These are phyloP conservation scores for Amblyteles armatorius DNA, from an alignment of 2,888 invertebrate species.

Conservation along the genomic window DNA sequence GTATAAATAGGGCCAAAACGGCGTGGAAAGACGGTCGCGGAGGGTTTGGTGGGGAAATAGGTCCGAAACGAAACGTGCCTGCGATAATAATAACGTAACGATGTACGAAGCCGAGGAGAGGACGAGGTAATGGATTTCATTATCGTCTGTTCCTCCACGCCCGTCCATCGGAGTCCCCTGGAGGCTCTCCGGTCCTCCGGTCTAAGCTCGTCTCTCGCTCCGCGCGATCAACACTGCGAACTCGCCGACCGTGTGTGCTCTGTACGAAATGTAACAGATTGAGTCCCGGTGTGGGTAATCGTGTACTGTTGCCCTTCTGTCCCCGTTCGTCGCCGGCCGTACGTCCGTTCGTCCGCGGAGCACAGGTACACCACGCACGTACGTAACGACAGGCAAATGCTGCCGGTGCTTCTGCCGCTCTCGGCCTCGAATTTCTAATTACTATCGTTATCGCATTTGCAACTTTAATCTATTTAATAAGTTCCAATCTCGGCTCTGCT, in stretches of 20 bases:
- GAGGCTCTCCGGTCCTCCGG: slow-evolving; percentile 30
- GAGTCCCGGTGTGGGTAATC: slow-evolving; percentile 39
- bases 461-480: slow-evolving; percentile 81
- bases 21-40: neutral
- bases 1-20: neutral
- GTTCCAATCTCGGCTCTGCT: slow-evolving; percentile 72
- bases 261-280: slow-evolving; percentile 42
- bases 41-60: neutral
- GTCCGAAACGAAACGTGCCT: slow-evolving; percentile 30
- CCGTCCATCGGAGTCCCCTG: slow-evolving; percentile 56
- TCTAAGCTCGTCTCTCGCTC: slow-evolving; percentile 8
- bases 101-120: slow-evolving; percentile 24
- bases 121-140: slow-evolving; percentile 77
- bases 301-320: slow-evolving; percentile 30
- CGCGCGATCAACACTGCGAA: slow-evolving; percentile 4
- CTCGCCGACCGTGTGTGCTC: neutral
- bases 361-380: slow-evolving; percentile 38
- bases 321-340: neutral
- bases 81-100: slow-evolving; percentile 52
- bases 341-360: slow-evolving; percentile 18
- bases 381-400: slow-evolving; percentile 70
- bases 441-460: slow-evolving; percentile 80
- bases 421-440: slow-evolving; percentile 75
- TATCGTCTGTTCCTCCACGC: slow-evolving; percentile 68
- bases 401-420: slow-evolving; percentile 1